Conservation (phyloP, 2,797 vertebrate genomes). For the Eleutherodactylus coqui region DNA sequence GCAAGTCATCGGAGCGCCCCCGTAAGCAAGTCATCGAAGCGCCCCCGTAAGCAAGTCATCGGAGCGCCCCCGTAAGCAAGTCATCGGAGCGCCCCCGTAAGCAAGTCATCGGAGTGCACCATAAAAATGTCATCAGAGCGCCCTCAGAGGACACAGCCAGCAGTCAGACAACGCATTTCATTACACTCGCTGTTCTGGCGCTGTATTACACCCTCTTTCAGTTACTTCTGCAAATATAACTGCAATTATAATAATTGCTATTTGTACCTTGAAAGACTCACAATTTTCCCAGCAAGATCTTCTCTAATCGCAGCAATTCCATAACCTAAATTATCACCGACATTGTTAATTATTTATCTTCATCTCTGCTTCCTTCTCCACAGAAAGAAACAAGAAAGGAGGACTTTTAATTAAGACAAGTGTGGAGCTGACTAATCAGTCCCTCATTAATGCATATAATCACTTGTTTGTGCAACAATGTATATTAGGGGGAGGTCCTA, state of each 20-base stretch:
- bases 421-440: background rate
- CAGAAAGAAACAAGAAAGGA: slow-evolving; percentile 28
- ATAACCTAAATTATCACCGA: slow-evolving; percentile 44
- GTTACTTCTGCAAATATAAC: slow-evolving; percentile 28
- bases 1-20: too few relatives aligned
- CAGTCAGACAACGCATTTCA: background rate
- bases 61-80: too few relatives aligned
- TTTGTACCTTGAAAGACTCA: slow-evolving; percentile 32
- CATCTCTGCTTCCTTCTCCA: slow-evolving; percentile 11
- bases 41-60: too few relatives aligned
- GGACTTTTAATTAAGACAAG: slow-evolving; percentile 29
- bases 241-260: slow-evolving; percentile 24
- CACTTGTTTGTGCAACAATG: slow-evolving; percentile 1
- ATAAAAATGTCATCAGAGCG: background rate
- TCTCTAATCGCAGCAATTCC: slow-evolving; percentile 45
- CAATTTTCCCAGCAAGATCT: slow-evolving; percentile 53
- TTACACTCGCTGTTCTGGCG: too few relatives aligned
- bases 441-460: slow-evolving; percentile 16
- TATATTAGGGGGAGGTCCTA: background rate
- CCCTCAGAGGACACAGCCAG: background rate
- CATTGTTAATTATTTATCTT: slow-evolving; percentile 51
- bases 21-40: too few relatives aligned
- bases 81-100: too few relatives aligned
- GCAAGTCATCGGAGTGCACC: background rate
- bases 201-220: background rate